Percentiles rank a stretch among this genome's conserved stretches.
Evolutionary conservation across 2,797 vertebrate species (phyloP).

Genomic region (Lates japonicus): DNA sequence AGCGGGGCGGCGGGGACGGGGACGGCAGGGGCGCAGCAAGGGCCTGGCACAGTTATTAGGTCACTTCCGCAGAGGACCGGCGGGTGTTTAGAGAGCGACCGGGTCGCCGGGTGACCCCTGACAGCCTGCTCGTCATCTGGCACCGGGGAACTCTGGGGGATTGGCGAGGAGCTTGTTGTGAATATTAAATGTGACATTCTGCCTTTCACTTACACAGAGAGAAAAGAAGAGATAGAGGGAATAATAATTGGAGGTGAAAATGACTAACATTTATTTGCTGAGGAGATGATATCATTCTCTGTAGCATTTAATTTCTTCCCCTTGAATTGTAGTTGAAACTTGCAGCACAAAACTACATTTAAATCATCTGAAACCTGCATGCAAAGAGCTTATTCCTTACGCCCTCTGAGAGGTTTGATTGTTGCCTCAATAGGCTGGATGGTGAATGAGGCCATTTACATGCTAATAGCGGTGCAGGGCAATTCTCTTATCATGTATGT

Average conservation of each 20-base stretch:
- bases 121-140: slow-evolving; percentile 83
- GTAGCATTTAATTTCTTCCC: slow-evolving; percentile 27
- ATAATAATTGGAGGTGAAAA: slow-evolving; percentile 60
- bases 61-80: slow-evolving; percentile 75
- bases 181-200: slow-evolving; percentile 84
- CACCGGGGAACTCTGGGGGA: slow-evolving; percentile 71
- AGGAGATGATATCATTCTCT: slow-evolving; percentile 8
- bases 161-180: slow-evolving; percentile 67
- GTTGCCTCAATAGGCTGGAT: slow-evolving; percentile 53
- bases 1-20: slow-evolving; percentile 26
- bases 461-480: slow-evolving; percentile 73
- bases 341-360: slow-evolving; percentile 40
- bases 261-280: slow-evolving; percentile 23
- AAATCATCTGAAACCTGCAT: slow-evolving; percentile 43
- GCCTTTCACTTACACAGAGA: slow-evolving; percentile 59
- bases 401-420: slow-evolving; percentile 60
- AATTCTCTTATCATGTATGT: slow-evolving; percentile 81
- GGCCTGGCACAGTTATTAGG: slow-evolving; percentile 75
- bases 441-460: slow-evolving; percentile 79
- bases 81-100: slow-evolving; percentile 71
- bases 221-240: slow-evolving; percentile 29
- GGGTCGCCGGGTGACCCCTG: slow-evolving; percentile 79
- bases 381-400: slow-evolving; percentile 32
- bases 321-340: slow-evolving; percentile 25
- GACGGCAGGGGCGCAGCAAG: slow-evolving; percentile 21